A percentile compares a stretch with the other conserved stretches of the same genome.
Conservation (phyloP, 2,113 vertebrate genomes). For the Boleophthalmus pectinirostris region DNA sequence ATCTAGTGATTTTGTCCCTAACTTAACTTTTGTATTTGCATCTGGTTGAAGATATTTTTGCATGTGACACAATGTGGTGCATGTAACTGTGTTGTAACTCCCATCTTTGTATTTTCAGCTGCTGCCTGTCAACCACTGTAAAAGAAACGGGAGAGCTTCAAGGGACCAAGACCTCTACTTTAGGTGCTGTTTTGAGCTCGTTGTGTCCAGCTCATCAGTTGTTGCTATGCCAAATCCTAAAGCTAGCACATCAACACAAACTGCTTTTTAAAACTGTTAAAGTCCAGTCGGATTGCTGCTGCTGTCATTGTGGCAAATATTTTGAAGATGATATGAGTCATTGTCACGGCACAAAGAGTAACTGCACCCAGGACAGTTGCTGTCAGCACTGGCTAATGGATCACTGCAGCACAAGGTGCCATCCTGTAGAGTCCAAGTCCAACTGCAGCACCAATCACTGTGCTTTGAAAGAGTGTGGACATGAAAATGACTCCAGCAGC, state of each 20-base stretch:
- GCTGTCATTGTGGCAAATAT: conserved; percentile 44
- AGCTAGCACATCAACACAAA: conserved; percentile 55
- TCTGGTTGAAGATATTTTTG: background rate
- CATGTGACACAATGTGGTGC: background rate
- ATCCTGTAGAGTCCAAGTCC: conserved; percentile 36
- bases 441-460: conserved; percentile 31
- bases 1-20: background rate
- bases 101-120: conserved; percentile 59
- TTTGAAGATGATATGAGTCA: conserved; percentile 25
- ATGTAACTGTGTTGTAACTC: conserved; percentile 28
- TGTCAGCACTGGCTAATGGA: conserved; percentile 17
- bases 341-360: conserved; percentile 21
- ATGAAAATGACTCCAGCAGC: conserved; percentile 53
- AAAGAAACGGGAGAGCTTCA: conserved; percentile 42
- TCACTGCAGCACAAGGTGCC: conserved; percentile 25
- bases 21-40: background rate
- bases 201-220: conserved; percentile 65
- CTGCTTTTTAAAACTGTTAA: conserved; percentile 30
- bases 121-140: conserved; percentile 29
- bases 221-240: conserved; percentile 66
- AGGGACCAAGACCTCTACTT: conserved; percentile 36
- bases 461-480: conserved; percentile 73
- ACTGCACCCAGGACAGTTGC: conserved; percentile 38
- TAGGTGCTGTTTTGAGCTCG: conserved; percentile 55
- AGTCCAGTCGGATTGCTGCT: conserved; percentile 33